These are phyloP conservation scores for Cantharis nigra DNA, from an alignment of 2,888 invertebrate genomes.

Conservation along the genomic window DNA sequence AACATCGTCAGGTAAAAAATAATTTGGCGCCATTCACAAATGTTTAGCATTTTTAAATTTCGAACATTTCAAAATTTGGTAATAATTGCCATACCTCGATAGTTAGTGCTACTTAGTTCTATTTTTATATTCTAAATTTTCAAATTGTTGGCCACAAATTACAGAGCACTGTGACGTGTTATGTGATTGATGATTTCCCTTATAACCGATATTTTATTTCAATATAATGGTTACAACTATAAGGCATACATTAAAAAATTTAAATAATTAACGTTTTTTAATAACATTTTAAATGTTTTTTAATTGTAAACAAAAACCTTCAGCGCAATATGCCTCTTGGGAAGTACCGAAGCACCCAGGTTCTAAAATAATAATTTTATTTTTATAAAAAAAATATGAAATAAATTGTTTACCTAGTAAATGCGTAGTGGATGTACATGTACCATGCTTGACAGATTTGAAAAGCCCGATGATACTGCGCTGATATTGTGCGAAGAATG, in stretches of 20 bases:
- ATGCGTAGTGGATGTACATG: background rate
- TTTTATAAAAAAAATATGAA: background rate
- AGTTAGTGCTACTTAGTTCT: conserved; percentile 46
- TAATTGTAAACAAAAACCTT: background rate
- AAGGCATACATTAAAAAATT: background rate
- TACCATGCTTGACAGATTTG: background rate
- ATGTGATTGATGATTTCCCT: conserved; percentile 48
- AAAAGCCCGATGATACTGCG: background rate
- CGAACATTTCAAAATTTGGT: conserved; percentile 42
- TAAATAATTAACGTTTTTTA: background rate
- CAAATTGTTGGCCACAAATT: conserved; percentile 40
- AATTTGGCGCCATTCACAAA: conserved; percentile 47
- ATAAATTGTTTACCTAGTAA: background rate
- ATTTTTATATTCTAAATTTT: conserved; percentile 43
- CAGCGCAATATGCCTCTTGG: background rate
- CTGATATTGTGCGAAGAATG: background rate
- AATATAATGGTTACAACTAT: background rate
- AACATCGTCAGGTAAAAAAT: conserved; percentile 31
- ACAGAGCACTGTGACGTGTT: conserved; percentile 48
- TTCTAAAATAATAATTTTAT: background rate
- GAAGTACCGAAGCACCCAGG: background rate
- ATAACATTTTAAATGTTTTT: background rate
- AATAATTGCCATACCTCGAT: conserved; percentile 45
- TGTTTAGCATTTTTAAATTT: conserved; percentile 45
- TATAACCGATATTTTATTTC: conserved; percentile 18